Conservation (phyloP, 2,888 invertebrate species). For the Pheosia gnoma region DNA sequence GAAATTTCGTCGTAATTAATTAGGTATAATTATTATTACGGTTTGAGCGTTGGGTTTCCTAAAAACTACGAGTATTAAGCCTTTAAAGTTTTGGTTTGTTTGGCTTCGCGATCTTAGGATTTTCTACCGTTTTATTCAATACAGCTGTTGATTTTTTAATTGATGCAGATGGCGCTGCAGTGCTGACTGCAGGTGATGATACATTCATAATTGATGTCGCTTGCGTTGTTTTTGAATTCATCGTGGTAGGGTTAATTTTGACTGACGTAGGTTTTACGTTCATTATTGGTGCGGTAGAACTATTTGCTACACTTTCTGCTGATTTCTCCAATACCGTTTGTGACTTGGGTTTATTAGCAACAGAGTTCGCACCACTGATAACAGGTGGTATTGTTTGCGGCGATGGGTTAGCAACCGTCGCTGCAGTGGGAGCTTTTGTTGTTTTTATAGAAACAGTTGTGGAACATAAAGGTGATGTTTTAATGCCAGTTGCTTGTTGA, state of each 20-base stretch:
- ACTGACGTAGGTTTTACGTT: slow-evolving; percentile 6
- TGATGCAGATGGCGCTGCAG: slow-evolving; percentile 11
- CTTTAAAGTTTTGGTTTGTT: slow-evolving; percentile 46
- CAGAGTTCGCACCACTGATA: slow-evolving; percentile 8
- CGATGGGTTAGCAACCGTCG: slow-evolving; percentile 15
- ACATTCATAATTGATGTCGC: slow-evolving; percentile 10
- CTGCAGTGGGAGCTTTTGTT: slow-evolving; percentile 18
- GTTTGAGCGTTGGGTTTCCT: slow-evolving; percentile 57
- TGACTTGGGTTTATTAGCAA: slow-evolving; percentile 15
- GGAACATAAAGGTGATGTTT: slow-evolving; percentile 14
- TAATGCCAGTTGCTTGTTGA: slow-evolving; percentile 15
- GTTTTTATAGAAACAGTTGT: slow-evolving; percentile 19
- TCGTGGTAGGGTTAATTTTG: slow-evolving; percentile 11
- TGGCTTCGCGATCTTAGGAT: slow-evolving; percentile 39
- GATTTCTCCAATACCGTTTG: slow-evolving; percentile 18
- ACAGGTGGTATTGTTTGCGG: slow-evolving; percentile 19
- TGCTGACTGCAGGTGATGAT: slow-evolving; percentile 11
- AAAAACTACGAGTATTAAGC: slow-evolving; percentile 47
- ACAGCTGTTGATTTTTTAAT: slow-evolving; percentile 22
- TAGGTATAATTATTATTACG: slow-evolving; percentile 50
- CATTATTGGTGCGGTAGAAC: slow-evolving; percentile 7
- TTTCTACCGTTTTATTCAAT: slow-evolving; percentile 41
- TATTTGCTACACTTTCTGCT: slow-evolving; percentile 18
- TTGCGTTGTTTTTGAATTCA: slow-evolving; percentile 11
- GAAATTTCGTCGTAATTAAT: slow-evolving; percentile 18